Evolutionary conservation across 2,888 invertebrate genomes (phyloP), one percentile per base, ranked within the genome.

Genomic region (Lottia gigantea): DNA sequence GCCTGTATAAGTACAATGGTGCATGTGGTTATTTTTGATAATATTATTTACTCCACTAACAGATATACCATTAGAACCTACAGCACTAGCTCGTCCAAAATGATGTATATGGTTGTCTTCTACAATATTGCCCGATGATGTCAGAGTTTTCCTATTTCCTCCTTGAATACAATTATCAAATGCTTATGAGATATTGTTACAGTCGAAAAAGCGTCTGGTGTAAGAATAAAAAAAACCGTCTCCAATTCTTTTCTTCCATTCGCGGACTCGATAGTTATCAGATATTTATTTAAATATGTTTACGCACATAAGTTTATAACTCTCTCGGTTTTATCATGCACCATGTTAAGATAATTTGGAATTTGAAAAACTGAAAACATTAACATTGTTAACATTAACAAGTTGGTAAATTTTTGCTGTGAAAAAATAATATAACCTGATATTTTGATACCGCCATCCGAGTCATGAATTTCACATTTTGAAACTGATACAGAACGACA

Each of bases 51-150:
- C 73, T 3, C 73, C 73, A 4, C 7, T 11, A 11, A 71, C 23
- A 15, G n/a, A 15, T n/a, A 73, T 46, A 45, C 68, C 73, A 19
- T 71, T n/a, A 6, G 62, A 46, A 49, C 65, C 49, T 23, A 46
- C 26, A 46, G 73, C 67, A 6, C 62, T 68, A n/a, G 15, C 62
- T 1, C 73, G 68, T 1, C 67, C 64, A 62, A 70, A 64, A 15
- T 71, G 25, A 62, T 66, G 71, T 3, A 73, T 66, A 46, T 73
- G 73, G 64, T 67, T 73, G 46, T 73, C 70, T 46, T 62, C 63
- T 15, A 73, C 25, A 26, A 71, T 26, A 45, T 67, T 71, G 2
- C 46, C 19, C 11, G 73, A 73, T 15, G 68, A 40, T 15, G 63
- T 68, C 63, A 73, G 64, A 4, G 25, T 31, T 15, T 19, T 68